Percentiles rank a stretch among this genome's conserved stretches.
phyloP scores from a whole-genome alignment of 2,113 vertebrate species.

The Alethe castanea region DNA sequence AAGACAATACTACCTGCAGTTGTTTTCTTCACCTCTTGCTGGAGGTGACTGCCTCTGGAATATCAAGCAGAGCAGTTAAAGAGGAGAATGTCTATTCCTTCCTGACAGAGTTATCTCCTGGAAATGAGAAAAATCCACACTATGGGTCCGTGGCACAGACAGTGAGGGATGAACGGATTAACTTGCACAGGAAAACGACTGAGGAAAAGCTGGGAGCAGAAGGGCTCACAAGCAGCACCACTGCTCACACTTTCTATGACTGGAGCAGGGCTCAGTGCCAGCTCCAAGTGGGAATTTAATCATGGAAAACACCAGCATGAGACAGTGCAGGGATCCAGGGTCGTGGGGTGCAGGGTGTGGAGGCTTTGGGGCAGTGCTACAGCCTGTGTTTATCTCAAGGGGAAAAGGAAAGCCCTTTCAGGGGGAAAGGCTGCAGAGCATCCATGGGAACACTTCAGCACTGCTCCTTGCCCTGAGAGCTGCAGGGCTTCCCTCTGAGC shows the following conservation, averaged over 20 bases:
- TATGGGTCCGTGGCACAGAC: not conserved
- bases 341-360: fast-evolving
- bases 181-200: not conserved
- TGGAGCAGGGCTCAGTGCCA: not conserved
- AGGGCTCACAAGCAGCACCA: fast-evolving
- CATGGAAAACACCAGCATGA: not conserved
- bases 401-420: not conserved
- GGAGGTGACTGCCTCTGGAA: not conserved
- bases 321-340: not conserved
- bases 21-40: not conserved
- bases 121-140: not conserved
- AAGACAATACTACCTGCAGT: not conserved
- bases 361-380: not conserved
- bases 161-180: not conserved
- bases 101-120: not conserved
- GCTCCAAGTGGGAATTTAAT: not conserved
- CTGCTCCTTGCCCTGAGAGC: not conserved
- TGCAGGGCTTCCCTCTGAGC: not conserved
- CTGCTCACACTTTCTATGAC: not conserved
- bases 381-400: not conserved
- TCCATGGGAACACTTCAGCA: not conserved
- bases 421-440: not conserved
- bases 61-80: not conserved
- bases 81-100: not conserved
- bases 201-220: not conserved